phyloP scores from a whole-genome alignment of 2,113 vertebrate species.

The Bucco capensis region DNA sequence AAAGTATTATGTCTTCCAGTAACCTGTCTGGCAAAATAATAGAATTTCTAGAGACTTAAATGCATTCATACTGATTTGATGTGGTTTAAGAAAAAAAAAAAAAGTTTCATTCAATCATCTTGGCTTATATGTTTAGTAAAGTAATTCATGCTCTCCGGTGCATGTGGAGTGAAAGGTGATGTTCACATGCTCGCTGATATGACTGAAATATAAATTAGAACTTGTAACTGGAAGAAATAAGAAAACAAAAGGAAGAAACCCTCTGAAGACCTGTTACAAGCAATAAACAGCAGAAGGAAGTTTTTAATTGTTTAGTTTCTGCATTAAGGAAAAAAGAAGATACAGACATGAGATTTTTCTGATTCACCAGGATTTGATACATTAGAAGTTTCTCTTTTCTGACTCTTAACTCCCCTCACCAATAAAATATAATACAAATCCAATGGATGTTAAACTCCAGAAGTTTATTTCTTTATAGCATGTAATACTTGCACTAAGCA shows the following conservation, averaged over 20 bases:
- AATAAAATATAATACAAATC: background rate
- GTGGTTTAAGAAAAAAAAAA: background rate
- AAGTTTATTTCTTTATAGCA: background rate
- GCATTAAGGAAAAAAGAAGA: background rate
- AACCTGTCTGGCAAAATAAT: background rate
- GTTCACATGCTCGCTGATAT: background rate
- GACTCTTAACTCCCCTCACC: background rate
- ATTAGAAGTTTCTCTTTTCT: background rate
- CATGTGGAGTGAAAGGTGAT: background rate
- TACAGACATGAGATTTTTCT: background rate
- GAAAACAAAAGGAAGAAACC: background rate
- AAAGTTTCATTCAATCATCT: background rate
- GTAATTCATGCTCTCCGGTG: background rate
- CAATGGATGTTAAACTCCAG: background rate
- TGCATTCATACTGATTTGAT: background rate
- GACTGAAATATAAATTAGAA: background rate
- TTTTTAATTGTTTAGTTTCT: background rate
- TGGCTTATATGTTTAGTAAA: background rate
- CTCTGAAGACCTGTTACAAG: background rate
- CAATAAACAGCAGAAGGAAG: background rate
- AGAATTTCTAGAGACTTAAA: background rate
- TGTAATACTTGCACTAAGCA: background rate
- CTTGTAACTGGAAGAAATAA: background rate
- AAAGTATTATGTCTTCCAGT: background rate
- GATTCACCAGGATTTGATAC: background rate